These are phyloP conservation scores for Pongo pygmaeus DNA, from an alignment of 2,113 vertebrate genomes.

Conservation along the genomic window DNA sequence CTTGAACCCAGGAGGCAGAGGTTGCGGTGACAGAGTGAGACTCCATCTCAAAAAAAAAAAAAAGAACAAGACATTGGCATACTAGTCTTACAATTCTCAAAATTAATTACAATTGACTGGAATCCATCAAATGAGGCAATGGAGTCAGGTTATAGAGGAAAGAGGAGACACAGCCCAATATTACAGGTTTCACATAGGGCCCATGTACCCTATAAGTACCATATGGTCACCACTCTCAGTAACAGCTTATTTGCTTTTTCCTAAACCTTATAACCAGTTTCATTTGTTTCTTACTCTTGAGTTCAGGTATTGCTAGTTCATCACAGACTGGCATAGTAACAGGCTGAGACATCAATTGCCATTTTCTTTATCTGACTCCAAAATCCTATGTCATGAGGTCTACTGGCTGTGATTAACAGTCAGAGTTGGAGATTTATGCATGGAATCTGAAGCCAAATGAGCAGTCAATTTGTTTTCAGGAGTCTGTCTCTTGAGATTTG, in stretches of 20 bases:
- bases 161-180: background rate
- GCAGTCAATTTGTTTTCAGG: background rate
- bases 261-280: no score
- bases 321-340: rapidly evolving
- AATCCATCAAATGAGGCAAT: background rate
- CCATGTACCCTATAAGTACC: background rate
- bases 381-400: background rate
- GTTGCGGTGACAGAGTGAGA: no score
- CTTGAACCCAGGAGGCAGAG: no score
- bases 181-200: rapidly evolving
- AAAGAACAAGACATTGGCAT: background rate
- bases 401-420: rapidly evolving
- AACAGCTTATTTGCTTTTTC: background rate
- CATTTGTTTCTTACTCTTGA: background rate
- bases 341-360: no score
- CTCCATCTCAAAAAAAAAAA: no score
- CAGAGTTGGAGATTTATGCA: background rate
- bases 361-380: background rate
- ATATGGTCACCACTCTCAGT: background rate
- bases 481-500: background rate
- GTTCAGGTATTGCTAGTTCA: background rate
- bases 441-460: rapidly evolving
- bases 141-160: background rate
- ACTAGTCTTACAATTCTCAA: background rate
- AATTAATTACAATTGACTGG: background rate